Conservation (phyloP, 2,888 invertebrate species). For the Torymus tubicola region DNA sequence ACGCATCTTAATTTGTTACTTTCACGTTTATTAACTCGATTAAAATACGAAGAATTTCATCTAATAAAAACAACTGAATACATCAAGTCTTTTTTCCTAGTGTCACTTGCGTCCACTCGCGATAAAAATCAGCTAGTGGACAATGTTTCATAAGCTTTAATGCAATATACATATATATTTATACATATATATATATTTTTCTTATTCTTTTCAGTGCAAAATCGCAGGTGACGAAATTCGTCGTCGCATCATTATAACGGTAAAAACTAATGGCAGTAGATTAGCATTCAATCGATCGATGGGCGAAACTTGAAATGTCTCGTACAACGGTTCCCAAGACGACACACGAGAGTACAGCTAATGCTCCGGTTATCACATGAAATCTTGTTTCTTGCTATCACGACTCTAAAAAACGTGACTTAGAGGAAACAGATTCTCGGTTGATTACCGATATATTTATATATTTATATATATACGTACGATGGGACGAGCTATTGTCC, state of each 20-base stretch:
- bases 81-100: slow-evolving; percentile 38
- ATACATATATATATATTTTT: slow-evolving; percentile 1
- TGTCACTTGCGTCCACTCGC: slow-evolving; percentile 20
- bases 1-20: slow-evolving; percentile 32
- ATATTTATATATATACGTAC: slow-evolving; percentile 15
- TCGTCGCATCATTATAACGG: slow-evolving; percentile 42
- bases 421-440: slow-evolving; percentile 50
- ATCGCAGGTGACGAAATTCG: slow-evolving; percentile 28
- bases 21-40: slow-evolving; percentile 14
- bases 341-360: slow-evolving; percentile 50
- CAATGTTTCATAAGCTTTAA: slow-evolving; percentile 46
- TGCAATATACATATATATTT: slow-evolving; percentile 12
- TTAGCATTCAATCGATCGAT: slow-evolving; percentile 51
- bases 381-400: slow-evolving; percentile 56
- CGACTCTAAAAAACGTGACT: slow-evolving; percentile 54
- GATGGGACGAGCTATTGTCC: slow-evolving; percentile 30
- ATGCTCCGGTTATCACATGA: slow-evolving; percentile 57
- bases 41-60: slow-evolving; percentile 22
- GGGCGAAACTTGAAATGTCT: slow-evolving; percentile 44
- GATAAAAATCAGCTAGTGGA: slow-evolving; percentile 31
- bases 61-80: slow-evolving; percentile 35
- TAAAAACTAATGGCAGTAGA: slow-evolving; percentile 59
- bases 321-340: slow-evolving; percentile 59
- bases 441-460: slow-evolving; percentile 44
- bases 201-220: slow-evolving; percentile 38